These are phyloP conservation scores for Nymphalis io DNA, from an alignment of 1,140 invertebrate species.

Conservation along the genomic window DNA sequence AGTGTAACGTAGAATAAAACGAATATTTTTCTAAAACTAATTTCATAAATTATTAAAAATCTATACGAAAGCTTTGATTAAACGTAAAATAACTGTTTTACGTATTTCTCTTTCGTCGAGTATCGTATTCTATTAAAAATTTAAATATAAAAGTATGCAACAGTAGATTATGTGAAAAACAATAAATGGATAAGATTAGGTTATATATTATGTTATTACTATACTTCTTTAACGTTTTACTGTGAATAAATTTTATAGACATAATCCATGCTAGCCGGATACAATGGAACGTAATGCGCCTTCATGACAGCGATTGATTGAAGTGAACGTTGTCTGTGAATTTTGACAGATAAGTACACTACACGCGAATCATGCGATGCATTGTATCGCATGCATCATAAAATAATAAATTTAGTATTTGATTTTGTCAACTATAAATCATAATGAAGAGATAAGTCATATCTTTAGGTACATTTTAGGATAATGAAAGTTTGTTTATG, in stretches of 20 bases:
- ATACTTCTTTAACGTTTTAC: no score
- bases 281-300: constrained; percentile 37
- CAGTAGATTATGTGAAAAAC: no score
- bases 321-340: constrained; percentile 37
- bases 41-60: no score
- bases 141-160: no score
- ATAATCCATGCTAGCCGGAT: constrained; percentile 15
- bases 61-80: no score
- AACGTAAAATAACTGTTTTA: no score
- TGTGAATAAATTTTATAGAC: not conserved
- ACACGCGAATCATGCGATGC: constrained; percentile 47
- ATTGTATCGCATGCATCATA: constrained; percentile 35
- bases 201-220: no score
- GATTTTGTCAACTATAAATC: constrained; percentile 20
- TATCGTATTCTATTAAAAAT: no score
- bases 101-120: no score
- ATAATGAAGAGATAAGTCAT: constrained; percentile 38
- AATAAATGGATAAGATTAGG: no score
- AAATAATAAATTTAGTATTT: constrained; percentile 31
- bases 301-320: constrained; percentile 39
- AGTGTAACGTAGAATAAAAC: not conserved
- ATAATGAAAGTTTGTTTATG: constrained; percentile 61
- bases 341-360: constrained; percentile 31
- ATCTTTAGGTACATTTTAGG: constrained; percentile 29
- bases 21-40: no score